phyloP scores from a whole-genome alignment of 2,797 vertebrate species.

The Danio jaintianensis region DNA sequence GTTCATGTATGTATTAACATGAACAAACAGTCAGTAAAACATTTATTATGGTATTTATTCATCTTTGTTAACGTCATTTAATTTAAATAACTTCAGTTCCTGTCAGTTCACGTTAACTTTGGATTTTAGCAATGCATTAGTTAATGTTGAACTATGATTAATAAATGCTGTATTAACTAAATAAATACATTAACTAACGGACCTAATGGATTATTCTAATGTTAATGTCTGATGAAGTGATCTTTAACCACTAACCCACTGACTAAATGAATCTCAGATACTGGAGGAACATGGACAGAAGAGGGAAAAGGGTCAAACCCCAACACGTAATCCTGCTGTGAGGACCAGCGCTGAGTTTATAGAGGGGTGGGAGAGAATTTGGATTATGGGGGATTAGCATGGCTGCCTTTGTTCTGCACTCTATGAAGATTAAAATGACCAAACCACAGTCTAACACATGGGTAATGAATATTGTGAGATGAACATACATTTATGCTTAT shows the following conservation, averaged over 20 bases:
- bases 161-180: too few species aligned
- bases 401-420: conserved; percentile 61
- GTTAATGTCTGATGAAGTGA: too few species aligned
- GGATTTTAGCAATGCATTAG: too few species aligned
- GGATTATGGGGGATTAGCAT: conserved; percentile 69
- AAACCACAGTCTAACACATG: conserved; percentile 52
- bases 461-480: conserved; percentile 20
- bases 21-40: too few species aligned
- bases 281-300: neutral
- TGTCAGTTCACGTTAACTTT: too few species aligned
- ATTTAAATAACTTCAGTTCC: too few species aligned
- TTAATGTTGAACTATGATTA: too few species aligned
- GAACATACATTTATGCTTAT: neutral
- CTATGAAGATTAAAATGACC: conserved; percentile 64
- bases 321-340: conserved; percentile 23
- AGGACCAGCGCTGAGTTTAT: neutral
- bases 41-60: too few species aligned
- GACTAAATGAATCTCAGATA: neutral
- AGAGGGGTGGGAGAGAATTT: neutral
- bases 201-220: too few species aligned
- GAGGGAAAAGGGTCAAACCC: neutral
- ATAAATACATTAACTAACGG: too few species aligned
- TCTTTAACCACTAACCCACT: neutral
- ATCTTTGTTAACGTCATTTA: too few species aligned
- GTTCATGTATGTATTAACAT: too few species aligned